These are phyloP conservation scores for Ericerus pela DNA, from an alignment of 1,140 invertebrate genomes.

Conservation along the genomic window DNA sequence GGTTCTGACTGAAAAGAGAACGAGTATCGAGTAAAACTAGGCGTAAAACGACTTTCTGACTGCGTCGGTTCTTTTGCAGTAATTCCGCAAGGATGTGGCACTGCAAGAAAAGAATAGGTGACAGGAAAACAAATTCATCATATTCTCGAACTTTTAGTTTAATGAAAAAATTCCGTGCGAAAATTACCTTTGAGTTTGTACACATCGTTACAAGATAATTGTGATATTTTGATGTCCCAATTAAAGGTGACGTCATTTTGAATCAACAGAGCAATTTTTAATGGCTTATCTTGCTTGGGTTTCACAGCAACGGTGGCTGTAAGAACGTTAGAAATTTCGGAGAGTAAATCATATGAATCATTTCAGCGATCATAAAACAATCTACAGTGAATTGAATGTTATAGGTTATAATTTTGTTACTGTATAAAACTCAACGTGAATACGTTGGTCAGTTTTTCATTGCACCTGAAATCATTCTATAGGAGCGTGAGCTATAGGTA, in stretches of 20 bases:
- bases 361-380: no score
- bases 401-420: no score
- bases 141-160: background rate
- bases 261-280: conserved; percentile 29
- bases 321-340: conserved; percentile 14
- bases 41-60: background rate
- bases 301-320: conserved; percentile 30
- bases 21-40: background rate
- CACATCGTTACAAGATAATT: conserved; percentile 28
- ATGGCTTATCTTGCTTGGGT: conserved; percentile 26
- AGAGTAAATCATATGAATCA: no score
- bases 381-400: no score
- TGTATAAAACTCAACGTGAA: no score
- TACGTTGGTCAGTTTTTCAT: no score
- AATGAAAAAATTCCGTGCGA: background rate
- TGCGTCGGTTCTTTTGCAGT: background rate
- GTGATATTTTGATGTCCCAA: conserved; percentile 30
- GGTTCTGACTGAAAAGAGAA: background rate
- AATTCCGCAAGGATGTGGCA: background rate
- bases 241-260: conserved; percentile 29
- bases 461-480: no score
- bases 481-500: no score
- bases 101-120: background rate
- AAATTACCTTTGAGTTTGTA: conserved; percentile 24
- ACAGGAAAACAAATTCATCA: background rate